Conservation (phyloP, 2,797 vertebrate genomes). For the Furcifer pardalis region DNA sequence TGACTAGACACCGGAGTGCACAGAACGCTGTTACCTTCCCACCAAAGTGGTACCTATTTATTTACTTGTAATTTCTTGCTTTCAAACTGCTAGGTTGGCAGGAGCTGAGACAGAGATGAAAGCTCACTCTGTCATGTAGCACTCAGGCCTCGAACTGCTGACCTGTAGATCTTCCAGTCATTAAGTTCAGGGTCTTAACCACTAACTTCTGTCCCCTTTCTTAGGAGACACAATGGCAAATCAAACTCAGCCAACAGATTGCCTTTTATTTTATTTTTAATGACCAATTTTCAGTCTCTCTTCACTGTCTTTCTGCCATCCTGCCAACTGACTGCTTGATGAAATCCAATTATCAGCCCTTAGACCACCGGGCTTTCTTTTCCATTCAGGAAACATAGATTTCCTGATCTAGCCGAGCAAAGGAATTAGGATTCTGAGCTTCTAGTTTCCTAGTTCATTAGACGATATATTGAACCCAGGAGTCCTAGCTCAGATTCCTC, state of each 20-base stretch:
- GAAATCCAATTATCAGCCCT: not conserved
- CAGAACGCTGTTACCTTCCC: too few relatives aligned
- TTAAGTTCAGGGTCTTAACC: too few relatives aligned
- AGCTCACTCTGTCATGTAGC: too few relatives aligned
- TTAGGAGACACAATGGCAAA: not conserved
- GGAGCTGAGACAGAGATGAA: too few relatives aligned
- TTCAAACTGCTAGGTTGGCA: too few relatives aligned
- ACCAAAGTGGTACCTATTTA: too few relatives aligned
- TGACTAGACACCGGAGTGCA: too few relatives aligned
- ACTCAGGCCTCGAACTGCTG: too few relatives aligned
- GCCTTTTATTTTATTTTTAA: not conserved
- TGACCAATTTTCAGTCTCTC: not conserved
- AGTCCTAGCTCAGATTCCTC: conserved; percentile 17
- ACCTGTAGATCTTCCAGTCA: too few relatives aligned
- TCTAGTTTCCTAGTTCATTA: not conserved
- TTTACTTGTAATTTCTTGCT: too few relatives aligned
- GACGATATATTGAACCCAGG: not conserved
- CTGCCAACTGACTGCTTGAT: not conserved
- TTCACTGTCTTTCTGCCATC: not conserved
- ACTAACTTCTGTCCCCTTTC: too few relatives aligned
- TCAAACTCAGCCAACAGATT: not conserved
- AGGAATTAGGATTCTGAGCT: not conserved
- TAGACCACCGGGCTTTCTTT: not conserved
- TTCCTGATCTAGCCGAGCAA: not conserved
- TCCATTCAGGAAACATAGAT: not conserved